These are phyloP conservation scores for Drosophila cognata DNA, from an alignment of 2,888 invertebrate genomes.

Conservation along the genomic window DNA sequence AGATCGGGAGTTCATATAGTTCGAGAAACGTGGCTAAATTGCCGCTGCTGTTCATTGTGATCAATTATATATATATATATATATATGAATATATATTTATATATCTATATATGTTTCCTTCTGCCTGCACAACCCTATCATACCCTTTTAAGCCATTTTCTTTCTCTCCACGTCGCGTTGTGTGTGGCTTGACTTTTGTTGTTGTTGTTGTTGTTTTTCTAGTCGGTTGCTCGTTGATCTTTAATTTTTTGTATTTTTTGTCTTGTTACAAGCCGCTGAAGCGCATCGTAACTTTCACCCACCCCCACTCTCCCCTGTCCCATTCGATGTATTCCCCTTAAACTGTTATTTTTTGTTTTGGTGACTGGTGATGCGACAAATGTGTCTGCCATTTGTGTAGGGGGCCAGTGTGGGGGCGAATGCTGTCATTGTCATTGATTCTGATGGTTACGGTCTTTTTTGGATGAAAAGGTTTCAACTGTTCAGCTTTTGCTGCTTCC, in stretches of 20 bases:
- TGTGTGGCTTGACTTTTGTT: slow-evolving; percentile 58
- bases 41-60: background rate
- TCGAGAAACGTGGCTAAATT: background rate
- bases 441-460: background rate
- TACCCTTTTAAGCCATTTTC: background rate
- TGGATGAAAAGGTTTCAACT: slow-evolving; percentile 30
- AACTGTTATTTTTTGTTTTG: slow-evolving; percentile 40
- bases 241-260: slow-evolving; percentile 12
- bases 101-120: background rate
- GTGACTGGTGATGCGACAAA: slow-evolving; percentile 75
- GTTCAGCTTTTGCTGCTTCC: background rate
- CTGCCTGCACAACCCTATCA: background rate
- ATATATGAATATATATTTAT: no score
- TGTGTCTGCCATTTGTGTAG: slow-evolving; percentile 57
- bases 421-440: slow-evolving; percentile 45
- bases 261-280: slow-evolving; percentile 65
- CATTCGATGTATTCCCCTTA: background rate
- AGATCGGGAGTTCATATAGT: background rate
- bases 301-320: background rate
- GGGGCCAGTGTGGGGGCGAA: slow-evolving; percentile 51
- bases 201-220: slow-evolving; percentile 15
- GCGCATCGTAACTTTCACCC: slow-evolving; percentile 63
- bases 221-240: slow-evolving; percentile 45
- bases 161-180: slow-evolving; percentile 49
- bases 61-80: background rate